phyloP scores from a whole-genome alignment of 2,113 vertebrate genomes.

The Pithys albifrons region DNA sequence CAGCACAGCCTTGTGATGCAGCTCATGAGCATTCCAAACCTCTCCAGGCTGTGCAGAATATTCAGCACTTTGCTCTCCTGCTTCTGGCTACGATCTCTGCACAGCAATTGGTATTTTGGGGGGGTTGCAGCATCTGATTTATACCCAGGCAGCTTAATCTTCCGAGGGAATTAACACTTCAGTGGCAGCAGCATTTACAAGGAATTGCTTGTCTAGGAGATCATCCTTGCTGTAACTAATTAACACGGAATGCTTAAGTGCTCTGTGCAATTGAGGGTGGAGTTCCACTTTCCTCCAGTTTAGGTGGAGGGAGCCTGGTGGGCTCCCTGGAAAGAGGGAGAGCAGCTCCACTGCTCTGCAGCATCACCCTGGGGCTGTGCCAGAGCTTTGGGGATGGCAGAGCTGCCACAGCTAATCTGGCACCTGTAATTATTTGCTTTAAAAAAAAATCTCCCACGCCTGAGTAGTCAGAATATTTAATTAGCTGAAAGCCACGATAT shows the following conservation, averaged over 20 bases:
- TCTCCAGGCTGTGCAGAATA: neutral
- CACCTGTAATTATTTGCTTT: neutral
- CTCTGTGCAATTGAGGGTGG: conserved; percentile 17
- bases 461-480: neutral
- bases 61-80: neutral
- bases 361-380: neutral
- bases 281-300: neutral
- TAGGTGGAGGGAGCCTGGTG: neutral
- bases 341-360: neutral
- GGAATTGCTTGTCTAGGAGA: neutral
- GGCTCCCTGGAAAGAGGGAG: neutral
- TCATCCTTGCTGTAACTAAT: conserved; percentile 13
- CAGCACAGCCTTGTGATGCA: neutral
- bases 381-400: neutral
- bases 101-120: neutral
- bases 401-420: neutral
- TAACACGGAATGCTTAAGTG: conserved; percentile 21
- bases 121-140: neutral
- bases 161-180: neutral
- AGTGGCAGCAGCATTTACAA: neutral
- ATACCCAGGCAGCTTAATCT: neutral
- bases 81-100: neutral
- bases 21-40: neutral
- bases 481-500: neutral
- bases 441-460: neutral